Base-by-base conservation (phyloP, 2,888 invertebrate species). In the Ptychoptera contaminata region DNA sequence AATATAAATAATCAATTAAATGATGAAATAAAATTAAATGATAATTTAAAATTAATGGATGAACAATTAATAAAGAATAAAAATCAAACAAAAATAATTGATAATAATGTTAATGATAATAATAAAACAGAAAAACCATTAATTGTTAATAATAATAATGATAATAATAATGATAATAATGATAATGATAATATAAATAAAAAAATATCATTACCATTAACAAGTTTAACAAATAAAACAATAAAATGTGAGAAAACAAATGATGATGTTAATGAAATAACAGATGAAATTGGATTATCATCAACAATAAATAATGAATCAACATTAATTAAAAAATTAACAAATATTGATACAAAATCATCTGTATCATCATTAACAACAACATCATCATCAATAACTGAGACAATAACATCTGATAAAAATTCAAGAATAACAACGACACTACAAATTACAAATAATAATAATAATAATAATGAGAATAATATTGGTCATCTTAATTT, bases 401-500 rank as follows among this genome's bases (percentile, higher is more conserved):
- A 29, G 36, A 16, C 36, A 32, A 14, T 31, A 42, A 32, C 39
- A 16, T 23, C 29, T 37, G 34, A 34, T 11, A 23, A 7, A 14
- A 40, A 40, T 14, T 8, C 29, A 3, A 30, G 30, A 10, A 31
- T 9, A 31, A 30, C 14, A 12, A 30, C 30, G 14, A 11, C 15
- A 15, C 9, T 30, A 30, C 7, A 30, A 30, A 30, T 8, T 6
- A 8, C 30, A 8, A 9, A 30, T 8, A 7, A 30, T 8, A 8
- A 8, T 8, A 30, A 30, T 30, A 9, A 30, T 8, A 9, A 30
- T 30, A 9, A 30, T 8, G 30, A 30, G 9, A 16, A 16, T 16
- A 11, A 14, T 29, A 30, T 11, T 30, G 23, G 23, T 10, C 16
- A 15, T 41, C 69, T 91, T 47, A 86, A 91, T 67, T 71, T 92